Percentiles rank a stretch among this genome's conserved stretches.
Evolutionary conservation across 1,140 invertebrate species (phyloP).

Genomic region (Anadara kagoshimensis): DNA sequence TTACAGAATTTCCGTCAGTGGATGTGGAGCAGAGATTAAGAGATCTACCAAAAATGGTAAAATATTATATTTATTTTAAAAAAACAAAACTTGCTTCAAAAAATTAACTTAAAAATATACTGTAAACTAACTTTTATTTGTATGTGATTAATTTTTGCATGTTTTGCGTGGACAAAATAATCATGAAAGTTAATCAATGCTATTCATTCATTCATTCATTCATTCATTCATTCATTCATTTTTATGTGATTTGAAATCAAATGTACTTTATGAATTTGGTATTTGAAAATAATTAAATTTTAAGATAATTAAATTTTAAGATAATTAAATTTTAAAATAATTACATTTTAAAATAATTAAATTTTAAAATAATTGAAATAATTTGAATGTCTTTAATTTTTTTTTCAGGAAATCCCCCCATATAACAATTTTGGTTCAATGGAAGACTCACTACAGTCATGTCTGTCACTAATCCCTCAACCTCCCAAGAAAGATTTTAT

Average conservation of each 20-base stretch:
- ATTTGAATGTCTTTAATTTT: too few species aligned
- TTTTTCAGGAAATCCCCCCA: slow-evolving; percentile 79
- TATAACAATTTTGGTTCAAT: slow-evolving; percentile 92
- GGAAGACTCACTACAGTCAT: slow-evolving; percentile 84
- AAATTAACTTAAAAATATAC: neutral
- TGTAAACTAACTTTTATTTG: too few species aligned
- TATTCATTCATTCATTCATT: neutral
- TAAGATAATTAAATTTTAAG: too few species aligned
- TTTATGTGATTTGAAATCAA: neutral
- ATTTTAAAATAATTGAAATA: too few species aligned
- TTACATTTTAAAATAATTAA: too few species aligned
- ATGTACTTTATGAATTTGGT: neutral
- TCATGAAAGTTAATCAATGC: too few species aligned
- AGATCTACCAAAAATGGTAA: slow-evolving; percentile 70
- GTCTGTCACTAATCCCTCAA: slow-evolving; percentile 81
- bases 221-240: too few species aligned
- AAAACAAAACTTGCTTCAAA: neutral
- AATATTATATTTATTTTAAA: slow-evolving; percentile 3
- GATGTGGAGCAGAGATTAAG: slow-evolving; percentile 63
- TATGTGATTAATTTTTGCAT: too few species aligned
- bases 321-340: too few species aligned
- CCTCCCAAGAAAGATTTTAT: slow-evolving; percentile 84
- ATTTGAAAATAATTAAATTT: too few species aligned
- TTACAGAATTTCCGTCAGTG: slow-evolving; percentile 73
- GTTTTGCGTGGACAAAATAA: too few species aligned